These are phyloP conservation scores for Onychomys torridus DNA, from an alignment of 2,797 vertebrate species.

Conservation along the genomic window DNA sequence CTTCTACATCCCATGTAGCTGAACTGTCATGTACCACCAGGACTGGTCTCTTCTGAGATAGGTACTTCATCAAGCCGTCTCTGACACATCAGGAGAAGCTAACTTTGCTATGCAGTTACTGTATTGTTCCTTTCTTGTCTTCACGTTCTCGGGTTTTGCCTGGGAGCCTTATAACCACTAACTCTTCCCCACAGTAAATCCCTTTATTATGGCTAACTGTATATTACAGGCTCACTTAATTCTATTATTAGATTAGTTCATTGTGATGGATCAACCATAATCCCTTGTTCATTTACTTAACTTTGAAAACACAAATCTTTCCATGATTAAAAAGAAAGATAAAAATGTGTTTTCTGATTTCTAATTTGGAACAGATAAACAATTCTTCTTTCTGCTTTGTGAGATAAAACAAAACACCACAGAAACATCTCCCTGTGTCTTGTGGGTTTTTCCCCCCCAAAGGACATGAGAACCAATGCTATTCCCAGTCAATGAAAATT, in stretches of 20 bases:
- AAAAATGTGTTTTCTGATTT: conserved; percentile 47
- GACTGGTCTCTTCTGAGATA: neutral
- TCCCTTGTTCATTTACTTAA: conserved; percentile 44
- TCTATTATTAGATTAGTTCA: conserved; percentile 60
- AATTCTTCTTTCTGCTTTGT: conserved; percentile 38
- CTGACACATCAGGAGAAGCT: neutral
- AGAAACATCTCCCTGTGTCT: neutral
- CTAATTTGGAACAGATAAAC: conserved; percentile 61
- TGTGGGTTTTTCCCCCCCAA: conserved; percentile 40
- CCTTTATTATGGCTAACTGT: neutral
- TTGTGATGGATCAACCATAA: conserved; percentile 49
- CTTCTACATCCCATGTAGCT: neutral
- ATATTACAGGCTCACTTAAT: conserved; percentile 38
- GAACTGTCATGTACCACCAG: neutral
- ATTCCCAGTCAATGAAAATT: conserved; percentile 70
- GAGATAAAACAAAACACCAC: conserved; percentile 62
- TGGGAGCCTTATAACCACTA: neutral
- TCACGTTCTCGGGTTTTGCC: conserved; percentile 1
- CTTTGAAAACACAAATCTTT: conserved; percentile 60
- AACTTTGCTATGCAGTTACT: neutral
- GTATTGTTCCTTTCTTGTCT: neutral
- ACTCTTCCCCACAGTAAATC: neutral
- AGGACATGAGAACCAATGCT: conserved; percentile 23
- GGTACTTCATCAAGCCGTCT: neutral
- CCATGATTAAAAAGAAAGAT: conserved; percentile 58